Evolutionary conservation across 2,888 invertebrate species (phyloP).

Genomic region (Ennomos erosarius): DNA sequence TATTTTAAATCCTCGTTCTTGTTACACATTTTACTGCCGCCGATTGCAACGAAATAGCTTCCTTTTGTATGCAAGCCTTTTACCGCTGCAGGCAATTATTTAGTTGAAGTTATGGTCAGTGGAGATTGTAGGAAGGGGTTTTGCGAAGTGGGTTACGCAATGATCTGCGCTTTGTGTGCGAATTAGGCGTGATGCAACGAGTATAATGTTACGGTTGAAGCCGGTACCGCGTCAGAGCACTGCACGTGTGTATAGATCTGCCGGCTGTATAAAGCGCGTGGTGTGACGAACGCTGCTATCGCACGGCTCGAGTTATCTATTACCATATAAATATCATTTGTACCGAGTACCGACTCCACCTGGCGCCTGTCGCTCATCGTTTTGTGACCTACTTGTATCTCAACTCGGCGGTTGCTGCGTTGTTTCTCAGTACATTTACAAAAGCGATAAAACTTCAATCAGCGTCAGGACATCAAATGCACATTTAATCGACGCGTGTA

Average conservation of each 20-base stretch:
- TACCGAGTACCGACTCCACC: conserved; percentile 18
- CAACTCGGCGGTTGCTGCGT: conserved; percentile 9
- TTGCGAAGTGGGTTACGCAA: conserved; percentile 41
- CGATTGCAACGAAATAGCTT: conserved; percentile 27
- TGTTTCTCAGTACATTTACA: conserved; percentile 20
- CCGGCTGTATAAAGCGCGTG: conserved; percentile 21
- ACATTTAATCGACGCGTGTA: conserved; percentile 46
- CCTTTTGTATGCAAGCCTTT: conserved; percentile 26
- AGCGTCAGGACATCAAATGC: conserved; percentile 42
- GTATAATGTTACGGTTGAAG: conserved; percentile 43
- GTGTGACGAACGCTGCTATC: conserved; percentile 48
- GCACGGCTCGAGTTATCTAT: conserved; percentile 44
- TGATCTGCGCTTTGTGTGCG: conserved; percentile 39
- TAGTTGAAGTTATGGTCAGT: conserved; percentile 25
- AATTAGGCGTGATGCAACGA: conserved; percentile 49
- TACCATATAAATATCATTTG: conserved; percentile 33
- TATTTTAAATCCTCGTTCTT: conserved; percentile 34
- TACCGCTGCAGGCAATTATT: conserved; percentile 10
- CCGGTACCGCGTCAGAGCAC: conserved; percentile 46
- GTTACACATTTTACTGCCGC: conserved; percentile 26
- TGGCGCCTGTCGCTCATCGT: conserved; percentile 22
- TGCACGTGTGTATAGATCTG: conserved; percentile 19
- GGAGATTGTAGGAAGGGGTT: conserved; percentile 29
- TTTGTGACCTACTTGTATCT: conserved; percentile 13
- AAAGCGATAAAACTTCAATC: conserved; percentile 22